These are phyloP conservation scores for Drosophila sordidula DNA, from an alignment of 2,888 invertebrate species.

Conservation along the genomic window DNA sequence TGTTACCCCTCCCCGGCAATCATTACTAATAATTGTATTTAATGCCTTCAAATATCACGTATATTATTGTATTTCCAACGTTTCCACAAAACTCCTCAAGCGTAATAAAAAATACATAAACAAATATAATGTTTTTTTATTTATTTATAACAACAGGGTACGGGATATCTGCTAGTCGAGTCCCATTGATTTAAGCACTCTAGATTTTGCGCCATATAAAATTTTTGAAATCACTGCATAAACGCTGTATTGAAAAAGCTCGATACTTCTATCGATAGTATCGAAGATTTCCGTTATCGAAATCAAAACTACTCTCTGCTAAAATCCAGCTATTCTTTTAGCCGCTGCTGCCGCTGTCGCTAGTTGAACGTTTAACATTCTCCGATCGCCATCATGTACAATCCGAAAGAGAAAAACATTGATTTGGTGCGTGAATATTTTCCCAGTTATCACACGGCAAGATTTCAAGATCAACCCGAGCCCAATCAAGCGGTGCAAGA, in stretches of 20 bases:
- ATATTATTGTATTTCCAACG: no score
- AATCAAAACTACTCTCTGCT: background rate
- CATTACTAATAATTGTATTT: no score
- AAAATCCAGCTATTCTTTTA: background rate
- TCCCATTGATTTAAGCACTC: no score
- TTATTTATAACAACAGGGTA: no score
- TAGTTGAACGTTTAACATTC: background rate
- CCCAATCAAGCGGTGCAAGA: slow-evolving; percentile 65
- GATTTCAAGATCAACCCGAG: slow-evolving; percentile 66
- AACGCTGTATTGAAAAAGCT: background rate
- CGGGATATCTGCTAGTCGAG: no score
- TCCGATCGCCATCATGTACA: slow-evolving; percentile 52
- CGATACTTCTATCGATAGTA: background rate
- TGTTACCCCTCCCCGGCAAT: no score
- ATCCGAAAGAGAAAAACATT: slow-evolving; percentile 39
- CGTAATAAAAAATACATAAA: no score
- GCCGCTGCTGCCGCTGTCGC: background rate
- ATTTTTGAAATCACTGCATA: background rate
- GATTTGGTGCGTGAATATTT: slow-evolving; percentile 79
- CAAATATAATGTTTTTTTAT: no score
- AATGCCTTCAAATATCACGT: no score
- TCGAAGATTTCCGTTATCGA: background rate
- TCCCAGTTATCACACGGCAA: slow-evolving; percentile 69
- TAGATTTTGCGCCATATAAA: no score
- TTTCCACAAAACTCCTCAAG: no score